Evolutionary conservation across 2,113 vertebrate genomes (phyloP).

Genomic region (Columba livia): DNA sequence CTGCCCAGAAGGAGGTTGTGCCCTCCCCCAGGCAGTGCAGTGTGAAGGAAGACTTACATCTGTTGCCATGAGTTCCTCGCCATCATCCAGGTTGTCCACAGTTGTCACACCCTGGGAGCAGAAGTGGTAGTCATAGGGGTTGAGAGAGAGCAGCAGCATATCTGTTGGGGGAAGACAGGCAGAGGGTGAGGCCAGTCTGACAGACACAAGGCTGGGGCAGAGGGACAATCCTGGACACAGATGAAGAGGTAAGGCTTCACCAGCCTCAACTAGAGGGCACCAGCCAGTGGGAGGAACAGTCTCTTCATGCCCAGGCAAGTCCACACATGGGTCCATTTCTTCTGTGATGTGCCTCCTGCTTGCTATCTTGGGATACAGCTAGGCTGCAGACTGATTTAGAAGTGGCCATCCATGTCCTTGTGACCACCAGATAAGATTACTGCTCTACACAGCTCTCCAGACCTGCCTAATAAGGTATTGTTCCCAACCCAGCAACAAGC

Average conservation of each 20-base stretch:
- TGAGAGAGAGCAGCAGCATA: conserved; percentile 92
- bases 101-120: conserved; percentile 93
- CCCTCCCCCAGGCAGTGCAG: not conserved
- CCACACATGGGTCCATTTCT: not conserved
- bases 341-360: not conserved
- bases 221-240: not conserved
- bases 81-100: conserved; percentile 89
- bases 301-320: not conserved
- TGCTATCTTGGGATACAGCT: conserved; percentile 63
- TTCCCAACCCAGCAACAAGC: not conserved
- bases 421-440: conserved; percentile 73
- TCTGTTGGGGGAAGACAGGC: conserved; percentile 72
- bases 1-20: not conserved
- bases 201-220: not conserved
- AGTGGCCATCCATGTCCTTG: conserved; percentile 49
- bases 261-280: not conserved
- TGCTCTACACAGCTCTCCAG: conserved; percentile 14
- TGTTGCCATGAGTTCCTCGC: conserved; percentile 88
- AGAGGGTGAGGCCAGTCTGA: not conserved
- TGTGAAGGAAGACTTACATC: conserved; percentile 76
- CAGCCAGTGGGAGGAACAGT: not conserved
- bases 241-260: not conserved
- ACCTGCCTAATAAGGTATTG: conserved; percentile 66
- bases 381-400: conserved; percentile 66
- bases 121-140: conserved; percentile 94